Base-by-base conservation (phyloP, 2,888 invertebrate genomes). In the Lydus trimaculatus region DNA sequence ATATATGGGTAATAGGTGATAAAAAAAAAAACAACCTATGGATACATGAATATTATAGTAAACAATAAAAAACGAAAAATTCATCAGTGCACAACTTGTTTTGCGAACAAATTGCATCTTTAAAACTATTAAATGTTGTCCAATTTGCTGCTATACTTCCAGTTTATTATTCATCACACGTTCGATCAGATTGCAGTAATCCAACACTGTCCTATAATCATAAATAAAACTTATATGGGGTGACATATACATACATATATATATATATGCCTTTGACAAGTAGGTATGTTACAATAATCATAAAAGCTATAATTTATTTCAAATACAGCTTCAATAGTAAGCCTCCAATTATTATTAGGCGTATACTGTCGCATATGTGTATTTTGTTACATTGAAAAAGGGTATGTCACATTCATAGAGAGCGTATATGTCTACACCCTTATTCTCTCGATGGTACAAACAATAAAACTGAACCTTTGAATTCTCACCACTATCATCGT, bases 401-500 rank as follows among this genome's bases (percentile, higher is more conserved):
- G 68, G 62, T 65, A 65, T 63, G 67, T 76, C 73, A 72, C 72
- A 72, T 70, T 72, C 72, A 73, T 71, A 71, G 36, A 65, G 62
- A 43, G 43, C 7, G 13, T 62, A 65, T 63, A 52, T 23, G 48
- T 75, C 73, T 72, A 72, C 71, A 77, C 76, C 76, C 76, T 73
- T 77, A 74, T 75, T 73, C 70, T 72, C 62, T 70, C 63, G 63
- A 20, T 52, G 11, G 20, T 9, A 52, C 63, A 63, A 60, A 77
- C 76, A 78, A 78, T 75, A 75, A 70, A 66, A 65, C 62, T 73
- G 73, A 73, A 69, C 68, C 72, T 60, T 70, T 68, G 67, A 75
- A 71, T 77, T 78, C 78, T 73, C 77, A 78, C 76, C 77, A 74
- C 77, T 77, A 73, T 77, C 20, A 52, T 52, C 48, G 25, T 56